Percentiles rank a stretch among this genome's conserved stretches.
These are phyloP conservation scores for Nomada flava DNA, from an alignment of 2,888 invertebrate genomes.

Conservation along the genomic window DNA sequence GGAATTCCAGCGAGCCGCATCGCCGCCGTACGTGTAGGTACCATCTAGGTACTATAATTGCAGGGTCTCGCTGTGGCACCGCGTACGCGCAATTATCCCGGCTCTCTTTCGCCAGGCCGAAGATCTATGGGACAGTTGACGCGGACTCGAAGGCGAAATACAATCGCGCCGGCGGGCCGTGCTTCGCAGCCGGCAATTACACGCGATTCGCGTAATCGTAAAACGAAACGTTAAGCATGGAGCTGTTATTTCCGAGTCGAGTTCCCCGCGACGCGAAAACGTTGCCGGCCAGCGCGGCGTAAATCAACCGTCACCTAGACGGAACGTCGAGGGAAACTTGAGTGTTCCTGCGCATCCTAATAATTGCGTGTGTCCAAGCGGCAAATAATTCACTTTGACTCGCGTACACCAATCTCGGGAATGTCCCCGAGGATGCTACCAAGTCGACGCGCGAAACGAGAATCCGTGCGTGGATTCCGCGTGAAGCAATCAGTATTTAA, in stretches of 20 bases:
- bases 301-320: slow-evolving; percentile 70
- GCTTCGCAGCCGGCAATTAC: slow-evolving; percentile 73
- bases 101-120: slow-evolving; percentile 60
- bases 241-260: slow-evolving; percentile 61
- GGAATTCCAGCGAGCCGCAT: slow-evolving; percentile 29
- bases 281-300: slow-evolving; percentile 65
- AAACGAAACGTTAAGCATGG: slow-evolving; percentile 76
- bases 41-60: slow-evolving; percentile 67
- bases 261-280: slow-evolving; percentile 47
- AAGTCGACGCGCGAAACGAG: background rate
- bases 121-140: slow-evolving; percentile 74
- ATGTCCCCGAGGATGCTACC: slow-evolving; percentile 1
- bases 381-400: slow-evolving; percentile 56
- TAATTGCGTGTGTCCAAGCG: slow-evolving; percentile 55
- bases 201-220: slow-evolving; percentile 80
- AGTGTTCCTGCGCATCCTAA: slow-evolving; percentile 54
- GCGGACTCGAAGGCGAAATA: slow-evolving; percentile 72
- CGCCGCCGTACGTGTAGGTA: slow-evolving; percentile 21
- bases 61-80: slow-evolving; percentile 51
- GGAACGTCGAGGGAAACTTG: slow-evolving; percentile 45
- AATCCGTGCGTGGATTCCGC: background rate
- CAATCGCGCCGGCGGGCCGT: slow-evolving; percentile 66
- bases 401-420: slow-evolving; percentile 17
- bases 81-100: slow-evolving; percentile 71
- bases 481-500: slow-evolving; percentile 1